Percentiles rank a stretch among this genome's conserved stretches.
phyloP scores from a whole-genome alignment of 2,113 vertebrate genomes.

The Microtus montanus region DNA sequence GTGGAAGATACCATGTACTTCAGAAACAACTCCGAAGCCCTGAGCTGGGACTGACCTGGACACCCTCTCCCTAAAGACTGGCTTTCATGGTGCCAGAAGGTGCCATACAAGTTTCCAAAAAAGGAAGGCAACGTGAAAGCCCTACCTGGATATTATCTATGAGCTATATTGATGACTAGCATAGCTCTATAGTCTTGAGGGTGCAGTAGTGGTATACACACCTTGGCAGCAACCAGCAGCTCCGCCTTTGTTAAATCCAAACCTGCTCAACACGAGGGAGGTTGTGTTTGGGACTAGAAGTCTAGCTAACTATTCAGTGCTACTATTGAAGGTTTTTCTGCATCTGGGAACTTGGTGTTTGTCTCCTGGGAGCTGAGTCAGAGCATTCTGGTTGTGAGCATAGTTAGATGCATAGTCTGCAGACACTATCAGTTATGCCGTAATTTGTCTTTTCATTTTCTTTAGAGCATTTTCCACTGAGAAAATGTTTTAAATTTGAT shows the following conservation, averaged over 20 bases:
- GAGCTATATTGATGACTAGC: not conserved
- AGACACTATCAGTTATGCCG: not conserved
- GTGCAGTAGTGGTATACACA: not conserved
- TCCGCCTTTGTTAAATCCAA: not conserved
- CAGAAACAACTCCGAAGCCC: not conserved
- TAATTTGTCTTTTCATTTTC: constrained; percentile 20
- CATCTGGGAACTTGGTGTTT: not conserved
- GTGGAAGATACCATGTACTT: not conserved
- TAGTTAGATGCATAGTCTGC: not conserved
- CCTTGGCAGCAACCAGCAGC: not conserved
- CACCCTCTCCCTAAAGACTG: not conserved
- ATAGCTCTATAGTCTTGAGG: not conserved
- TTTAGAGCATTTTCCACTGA: not conserved
- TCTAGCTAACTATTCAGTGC: not conserved
- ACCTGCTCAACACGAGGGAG: not conserved
- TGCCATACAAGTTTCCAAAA: not conserved
- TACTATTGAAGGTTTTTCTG: not conserved
- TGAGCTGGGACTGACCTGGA: not conserved
- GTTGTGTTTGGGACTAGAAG: not conserved
- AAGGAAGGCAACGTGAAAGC: not conserved
- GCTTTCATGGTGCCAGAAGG: not conserved
- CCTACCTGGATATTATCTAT: not conserved
- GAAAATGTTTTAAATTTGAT: not conserved
- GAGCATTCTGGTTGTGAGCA: not conserved
- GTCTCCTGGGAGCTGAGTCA: not conserved